phyloP scores from a whole-genome alignment of 2,797 vertebrate species.

The Sebastes iracundus region DNA sequence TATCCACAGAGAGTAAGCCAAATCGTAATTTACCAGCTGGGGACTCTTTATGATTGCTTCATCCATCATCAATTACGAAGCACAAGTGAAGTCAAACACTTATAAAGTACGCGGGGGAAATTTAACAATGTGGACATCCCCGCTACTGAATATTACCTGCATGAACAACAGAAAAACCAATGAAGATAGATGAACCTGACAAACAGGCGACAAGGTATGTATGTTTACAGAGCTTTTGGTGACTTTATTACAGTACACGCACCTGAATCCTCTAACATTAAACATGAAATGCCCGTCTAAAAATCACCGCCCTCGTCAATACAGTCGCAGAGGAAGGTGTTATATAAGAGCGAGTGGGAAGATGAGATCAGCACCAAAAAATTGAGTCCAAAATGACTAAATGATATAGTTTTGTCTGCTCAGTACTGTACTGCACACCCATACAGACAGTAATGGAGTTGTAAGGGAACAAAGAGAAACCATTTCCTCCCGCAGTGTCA shows the following conservation, averaged over 20 bases:
- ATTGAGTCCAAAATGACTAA: constrained; percentile 55
- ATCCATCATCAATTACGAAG: constrained; percentile 65
- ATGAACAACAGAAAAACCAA: constrained; percentile 13
- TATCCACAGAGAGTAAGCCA: constrained; percentile 62
- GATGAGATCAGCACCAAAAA: constrained; percentile 42
- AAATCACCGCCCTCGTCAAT: constrained; percentile 47
- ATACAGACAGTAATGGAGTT: constrained; percentile 58
- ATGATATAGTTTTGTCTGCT: constrained; percentile 54
- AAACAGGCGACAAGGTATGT: background rate
- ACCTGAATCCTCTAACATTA: constrained; percentile 19
- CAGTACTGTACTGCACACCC: constrained; percentile 36
- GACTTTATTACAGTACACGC: background rate
- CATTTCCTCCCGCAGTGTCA: constrained; percentile 59
- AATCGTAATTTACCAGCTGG: constrained; percentile 68
- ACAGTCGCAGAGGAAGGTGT: constrained; percentile 58
- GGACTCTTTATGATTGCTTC: constrained; percentile 64
- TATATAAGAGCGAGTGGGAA: constrained; percentile 74
- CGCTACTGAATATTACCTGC: constrained; percentile 6
- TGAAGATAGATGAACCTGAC: constrained; percentile 2
- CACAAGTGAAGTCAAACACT: constrained; percentile 40
- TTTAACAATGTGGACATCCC: constrained; percentile 37
- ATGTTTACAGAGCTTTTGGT: background rate
- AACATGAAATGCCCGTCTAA: constrained; percentile 24
- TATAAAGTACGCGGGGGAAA: constrained; percentile 1
- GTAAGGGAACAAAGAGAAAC: constrained; percentile 60